Evolutionary conservation across 2,113 vertebrate genomes (phyloP), one percentile per base, ranked within the genome.

Genomic region (Pipra filicauda): DNA sequence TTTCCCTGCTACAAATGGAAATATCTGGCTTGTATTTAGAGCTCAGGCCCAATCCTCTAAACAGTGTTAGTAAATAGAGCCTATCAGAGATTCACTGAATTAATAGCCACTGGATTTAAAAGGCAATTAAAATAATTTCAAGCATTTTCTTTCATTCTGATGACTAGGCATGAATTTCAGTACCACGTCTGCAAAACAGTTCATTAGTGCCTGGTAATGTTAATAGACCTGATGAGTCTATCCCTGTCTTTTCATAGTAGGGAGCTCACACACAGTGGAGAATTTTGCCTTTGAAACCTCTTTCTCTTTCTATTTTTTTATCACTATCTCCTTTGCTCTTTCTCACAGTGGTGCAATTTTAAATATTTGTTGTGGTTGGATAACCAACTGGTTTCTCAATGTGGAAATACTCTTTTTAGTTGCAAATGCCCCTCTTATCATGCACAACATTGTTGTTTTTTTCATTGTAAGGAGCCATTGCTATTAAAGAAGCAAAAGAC

Each of bases 371-470:
- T 77, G 59, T 73, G 71, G 35, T 35, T 88, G 88, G 88, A 81
- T 78, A 86, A 61, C 59, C 79, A 80, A 74, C 15, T 24, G 37
- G 35, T 79, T 93, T 88, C 85, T 94, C 77, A 83, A 76, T 91
- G 88, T 96, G 85, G 85, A 96, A 93, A 90, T 78, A 84, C 61
- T 86, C 88, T 52, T 88, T 93, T 93, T 78, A 78, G 79, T 78
- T 96, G 96, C 84, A 95, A 96, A 93, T 89, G 30, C 12, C 82
- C 76, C 73, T 84, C 95, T 95, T 95, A 77, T 93, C 89, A 78
- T 96, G 86, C 76, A 64, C 89, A 89, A 81, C 72, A 57, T 15
- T 94, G 75, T 93, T 95, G 79, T 67, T 78, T 90, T 93, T 94
- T 90, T 88, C 67, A 86, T 77, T 91, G 90, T 74, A 84, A 69